These are phyloP conservation scores for pig (Sus scrofa) DNA, from an alignment of 2,113 vertebrate genomes.

Conservation along the genomic window DNA sequence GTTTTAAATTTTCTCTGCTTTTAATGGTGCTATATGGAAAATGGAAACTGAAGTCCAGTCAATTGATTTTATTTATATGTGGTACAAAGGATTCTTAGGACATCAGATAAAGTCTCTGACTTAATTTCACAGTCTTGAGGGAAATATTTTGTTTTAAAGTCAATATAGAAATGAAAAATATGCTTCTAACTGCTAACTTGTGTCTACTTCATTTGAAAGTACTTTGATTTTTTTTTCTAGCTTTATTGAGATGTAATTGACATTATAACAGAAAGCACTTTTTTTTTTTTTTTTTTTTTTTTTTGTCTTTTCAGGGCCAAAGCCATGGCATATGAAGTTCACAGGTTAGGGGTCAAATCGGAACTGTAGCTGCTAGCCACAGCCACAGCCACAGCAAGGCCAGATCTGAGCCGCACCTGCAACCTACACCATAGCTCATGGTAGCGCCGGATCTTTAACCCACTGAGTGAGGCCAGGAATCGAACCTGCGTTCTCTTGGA, in stretches of 20 bases:
- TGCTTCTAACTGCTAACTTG: neutral
- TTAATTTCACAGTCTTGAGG: constrained; percentile 24
- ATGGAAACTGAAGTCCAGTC: neutral
- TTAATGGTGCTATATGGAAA: neutral
- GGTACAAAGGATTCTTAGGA: neutral
- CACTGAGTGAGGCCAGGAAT: too few species aligned
- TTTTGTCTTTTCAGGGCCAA: too few species aligned
- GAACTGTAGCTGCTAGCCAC: too few species aligned
- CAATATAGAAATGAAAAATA: constrained; percentile 13
- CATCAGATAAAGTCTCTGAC: neutral
- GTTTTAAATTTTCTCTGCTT: constrained; percentile 24
- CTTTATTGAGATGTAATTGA: neutral
- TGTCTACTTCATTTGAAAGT: neutral
- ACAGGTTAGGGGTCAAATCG: too few species aligned
- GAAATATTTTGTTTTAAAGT: constrained; percentile 48
- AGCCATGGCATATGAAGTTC: too few species aligned
- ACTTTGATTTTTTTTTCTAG: neutral
- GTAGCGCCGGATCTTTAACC: too few species aligned
- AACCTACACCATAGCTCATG: too few species aligned
- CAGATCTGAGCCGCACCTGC: too few species aligned
- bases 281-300: neutral
- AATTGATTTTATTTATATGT: neutral
- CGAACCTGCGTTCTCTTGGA: too few species aligned
- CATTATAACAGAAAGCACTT: neutral
- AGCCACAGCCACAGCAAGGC: too few species aligned